These are phyloP conservation scores for Toxotes jaculatrix DNA, from an alignment of 2,113 vertebrate genomes.

Conservation along the genomic window DNA sequence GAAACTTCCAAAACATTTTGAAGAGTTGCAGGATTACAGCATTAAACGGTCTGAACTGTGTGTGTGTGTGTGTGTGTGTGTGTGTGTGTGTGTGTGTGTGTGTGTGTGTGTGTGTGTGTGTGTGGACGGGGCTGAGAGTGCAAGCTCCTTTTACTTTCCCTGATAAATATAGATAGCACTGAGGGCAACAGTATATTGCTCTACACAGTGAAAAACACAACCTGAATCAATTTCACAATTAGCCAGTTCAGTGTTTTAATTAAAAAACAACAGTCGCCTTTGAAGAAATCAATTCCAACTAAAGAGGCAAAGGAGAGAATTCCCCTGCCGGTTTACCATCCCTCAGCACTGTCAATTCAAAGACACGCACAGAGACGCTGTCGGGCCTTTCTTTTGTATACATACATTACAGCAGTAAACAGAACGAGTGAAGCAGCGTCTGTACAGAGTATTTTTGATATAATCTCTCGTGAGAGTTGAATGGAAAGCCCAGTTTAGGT, in stretches of 20 bases:
- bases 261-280: conserved; percentile 82
- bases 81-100: conserved; percentile 20
- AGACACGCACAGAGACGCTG: conserved; percentile 56
- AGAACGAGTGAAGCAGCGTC: conserved; percentile 18
- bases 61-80: conserved; percentile 31
- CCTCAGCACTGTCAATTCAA: conserved; percentile 70
- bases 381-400: conserved; percentile 47
- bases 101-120: conserved; percentile 17
- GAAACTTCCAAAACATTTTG: conserved; percentile 73
- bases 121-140: conserved; percentile 54
- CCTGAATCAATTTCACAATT: conserved; percentile 83
- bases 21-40: conserved; percentile 78
- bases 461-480: conserved; percentile 21
- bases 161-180: conserved; percentile 72
- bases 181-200: conserved; percentile 72
- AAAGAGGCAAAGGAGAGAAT: conserved; percentile 73
- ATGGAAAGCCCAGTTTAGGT: conserved; percentile 12
- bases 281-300: conserved; percentile 82
- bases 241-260: conserved; percentile 82
- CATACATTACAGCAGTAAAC: conserved; percentile 37
- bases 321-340: conserved; percentile 64
- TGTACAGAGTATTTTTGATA: conserved; percentile 26
- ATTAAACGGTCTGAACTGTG: conserved; percentile 68
- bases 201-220: conserved; percentile 77
- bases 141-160: conserved; percentile 54